These are phyloP conservation scores for Craterocephalus amniculus DNA, from an alignment of 2,797 vertebrate genomes.

Conservation along the genomic window DNA sequence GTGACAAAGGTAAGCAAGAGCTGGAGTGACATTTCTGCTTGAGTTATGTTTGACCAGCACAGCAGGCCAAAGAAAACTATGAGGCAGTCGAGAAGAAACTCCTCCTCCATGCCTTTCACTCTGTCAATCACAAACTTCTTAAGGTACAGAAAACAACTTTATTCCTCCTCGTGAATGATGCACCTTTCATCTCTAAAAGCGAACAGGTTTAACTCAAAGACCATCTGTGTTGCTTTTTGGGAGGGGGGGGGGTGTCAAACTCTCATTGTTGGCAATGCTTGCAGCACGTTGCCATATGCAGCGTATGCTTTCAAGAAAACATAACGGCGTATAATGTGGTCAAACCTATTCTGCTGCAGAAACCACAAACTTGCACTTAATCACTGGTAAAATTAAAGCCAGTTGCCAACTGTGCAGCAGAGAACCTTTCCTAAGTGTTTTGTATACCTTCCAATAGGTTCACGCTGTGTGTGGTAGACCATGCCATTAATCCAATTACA, in stretches of 20 bases:
- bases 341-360: conserved; percentile 44
- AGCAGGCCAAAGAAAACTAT: conserved; percentile 78
- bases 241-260: background rate
- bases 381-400: conserved; percentile 41
- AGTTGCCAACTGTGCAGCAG: conserved; percentile 41
- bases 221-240: conserved; percentile 32
- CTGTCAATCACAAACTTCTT: conserved; percentile 68
- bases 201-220: conserved; percentile 60
- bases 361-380: conserved; percentile 43
- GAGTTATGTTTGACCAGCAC: conserved; percentile 70
- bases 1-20: conserved; percentile 35
- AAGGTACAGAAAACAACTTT: conserved; percentile 73
- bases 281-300: conserved; percentile 62
- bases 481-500: conserved; percentile 67
- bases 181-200: conserved; percentile 66
- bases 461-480: conserved; percentile 49
- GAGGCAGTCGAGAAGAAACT: conserved; percentile 76
- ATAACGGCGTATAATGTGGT: conserved; percentile 53
- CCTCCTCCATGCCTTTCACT: conserved; percentile 55
- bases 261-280: conserved; percentile 24
- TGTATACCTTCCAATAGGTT: conserved; percentile 41
- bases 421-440: conserved; percentile 22
- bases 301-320: conserved; percentile 37
- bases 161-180: conserved; percentile 66
- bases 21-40: conserved; percentile 55